Percentiles rank a stretch among this genome's conserved stretches.
Evolutionary conservation across 2,888 invertebrate species (phyloP).

Genomic region (Drosophila borealis): DNA sequence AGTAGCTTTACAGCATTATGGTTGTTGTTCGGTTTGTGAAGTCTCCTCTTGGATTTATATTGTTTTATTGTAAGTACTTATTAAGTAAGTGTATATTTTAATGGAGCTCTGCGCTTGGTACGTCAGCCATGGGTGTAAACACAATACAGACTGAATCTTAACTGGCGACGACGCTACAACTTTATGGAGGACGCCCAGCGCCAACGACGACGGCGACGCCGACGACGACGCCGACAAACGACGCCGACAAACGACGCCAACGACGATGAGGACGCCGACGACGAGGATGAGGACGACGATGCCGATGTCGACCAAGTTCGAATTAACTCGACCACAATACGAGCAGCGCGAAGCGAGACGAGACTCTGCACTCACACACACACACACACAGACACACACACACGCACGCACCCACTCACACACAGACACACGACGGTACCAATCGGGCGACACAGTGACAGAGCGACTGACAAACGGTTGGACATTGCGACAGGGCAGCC

Average conservation of each 20-base stretch:
- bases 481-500: conserved; percentile 12
- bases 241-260: conserved; percentile 10
- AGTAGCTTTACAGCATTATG: conserved; percentile 4
- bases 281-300: conserved; percentile 24
- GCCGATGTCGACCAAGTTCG: conserved; percentile 61
- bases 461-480: background rate
- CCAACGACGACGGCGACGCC: conserved; percentile 24
- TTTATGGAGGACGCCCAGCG: conserved; percentile 48
- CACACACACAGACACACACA: background rate
- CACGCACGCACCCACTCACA: background rate
- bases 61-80: conserved; percentile 54
- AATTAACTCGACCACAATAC: conserved; percentile 78
- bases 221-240: conserved; percentile 15
- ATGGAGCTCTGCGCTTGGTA: conserved; percentile 70
- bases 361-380: conserved; percentile 23
- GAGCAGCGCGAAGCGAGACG: conserved; percentile 52
- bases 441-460: conserved; percentile 2
- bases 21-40: conserved; percentile 10
- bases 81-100: conserved; percentile 51
- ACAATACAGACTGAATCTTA: conserved; percentile 82
- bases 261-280: conserved; percentile 18
- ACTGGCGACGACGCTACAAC: conserved; percentile 52
- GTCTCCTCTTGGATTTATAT: conserved; percentile 30
- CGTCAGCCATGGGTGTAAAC: conserved; percentile 83
- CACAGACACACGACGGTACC: conserved; percentile 13